Conservation (phyloP, 2,113 vertebrate genomes). For the Istiophorus platypterus region DNA sequence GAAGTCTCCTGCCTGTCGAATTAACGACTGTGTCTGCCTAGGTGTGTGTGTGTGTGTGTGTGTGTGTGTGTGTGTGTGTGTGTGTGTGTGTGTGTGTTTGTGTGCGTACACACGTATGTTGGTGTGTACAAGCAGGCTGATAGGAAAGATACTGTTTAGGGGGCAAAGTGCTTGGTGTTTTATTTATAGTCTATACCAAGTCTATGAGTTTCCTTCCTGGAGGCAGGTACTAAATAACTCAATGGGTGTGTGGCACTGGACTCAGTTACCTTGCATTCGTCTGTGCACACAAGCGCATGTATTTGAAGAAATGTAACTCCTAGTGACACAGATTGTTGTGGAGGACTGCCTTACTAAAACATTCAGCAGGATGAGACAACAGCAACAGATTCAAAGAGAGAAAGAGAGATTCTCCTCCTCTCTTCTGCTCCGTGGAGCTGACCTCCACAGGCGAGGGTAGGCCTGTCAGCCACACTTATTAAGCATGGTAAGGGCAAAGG, state of each 20-base stretch:
- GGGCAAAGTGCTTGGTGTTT: slow-evolving; percentile 66
- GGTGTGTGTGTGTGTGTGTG: slow-evolving; percentile 21
- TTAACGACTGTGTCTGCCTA: slow-evolving; percentile 41
- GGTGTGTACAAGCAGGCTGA: slow-evolving; percentile 46
- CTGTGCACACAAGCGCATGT: slow-evolving; percentile 5
- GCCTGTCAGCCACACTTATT: slow-evolving; percentile 79
- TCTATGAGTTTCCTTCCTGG: slow-evolving; percentile 62
- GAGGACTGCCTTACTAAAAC: slow-evolving; percentile 61
- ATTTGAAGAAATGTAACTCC: slow-evolving; percentile 52
- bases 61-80: slow-evolving; percentile 28
- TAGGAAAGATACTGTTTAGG: slow-evolving; percentile 67
- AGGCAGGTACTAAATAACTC: slow-evolving; percentile 72
- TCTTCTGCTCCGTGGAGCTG: slow-evolving; percentile 49
- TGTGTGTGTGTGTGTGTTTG: slow-evolving; percentile 26
- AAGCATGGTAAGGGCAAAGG: slow-evolving; percentile 78
- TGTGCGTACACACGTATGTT: slow-evolving; percentile 38
- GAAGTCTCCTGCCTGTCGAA: slow-evolving; percentile 51
- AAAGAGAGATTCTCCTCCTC: slow-evolving; percentile 24
- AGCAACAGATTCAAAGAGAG: slow-evolving; percentile 45
- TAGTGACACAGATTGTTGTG: slow-evolving; percentile 64
- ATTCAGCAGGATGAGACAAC: slow-evolving; percentile 59
- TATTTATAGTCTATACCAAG: slow-evolving; percentile 66
- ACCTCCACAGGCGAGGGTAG: slow-evolving; percentile 64
- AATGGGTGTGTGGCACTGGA: slow-evolving; percentile 61
- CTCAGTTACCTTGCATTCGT: slow-evolving; percentile 31